Evolutionary conservation across 2,797 vertebrate genomes (phyloP), one percentile per base, ranked within the genome.

Genomic region (Toxotes lorentzi): DNA sequence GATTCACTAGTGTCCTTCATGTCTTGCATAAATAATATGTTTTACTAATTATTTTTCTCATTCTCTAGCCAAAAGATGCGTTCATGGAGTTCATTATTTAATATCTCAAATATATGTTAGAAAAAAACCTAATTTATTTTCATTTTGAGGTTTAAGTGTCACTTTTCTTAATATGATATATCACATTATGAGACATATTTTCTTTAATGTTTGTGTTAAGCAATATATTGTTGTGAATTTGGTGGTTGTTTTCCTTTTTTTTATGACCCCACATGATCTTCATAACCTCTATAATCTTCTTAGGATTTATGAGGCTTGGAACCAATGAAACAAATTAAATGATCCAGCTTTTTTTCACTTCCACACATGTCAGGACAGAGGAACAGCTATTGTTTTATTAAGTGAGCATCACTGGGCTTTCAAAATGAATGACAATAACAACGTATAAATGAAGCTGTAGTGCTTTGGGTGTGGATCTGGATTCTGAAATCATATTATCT

Each of bases 241-340:
- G 38, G n/a, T 70, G 56, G 58, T 71, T 89, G 76, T 81, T 86
- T 82, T 78, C 45, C 13, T 61, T 86, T 30, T 30, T 27, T 78
- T 83, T 60, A 50, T 89, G 81, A 91, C 85, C 78, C 65, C 0
- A 56, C 76, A 69, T 69, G 86, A 85, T 88, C 83, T 86, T 85
- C 50, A 86, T 76, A 73, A 86, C 85, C 79, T 81, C 77, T 63
- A 11, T 90, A 86, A 87, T 88, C 83, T 75, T 79, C 54, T 88
- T 86, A 85, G 65, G 79, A 87, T 89, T 86, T 85, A 86, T 80
- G 73, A 81, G 63, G 83, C 70, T 83, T 78, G 76, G 79, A 82
- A 83, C 77, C 63, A 82, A 72, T 79, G 78, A 77, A 91, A 84
- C 73, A 86, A 82, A 83, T 77, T 58, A 66, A 78, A 87, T 69